Percentiles rank a stretch among this genome's conserved stretches.
These are phyloP conservation scores for Nomada flava DNA, from an alignment of 2,888 invertebrate species.

Conservation along the genomic window DNA sequence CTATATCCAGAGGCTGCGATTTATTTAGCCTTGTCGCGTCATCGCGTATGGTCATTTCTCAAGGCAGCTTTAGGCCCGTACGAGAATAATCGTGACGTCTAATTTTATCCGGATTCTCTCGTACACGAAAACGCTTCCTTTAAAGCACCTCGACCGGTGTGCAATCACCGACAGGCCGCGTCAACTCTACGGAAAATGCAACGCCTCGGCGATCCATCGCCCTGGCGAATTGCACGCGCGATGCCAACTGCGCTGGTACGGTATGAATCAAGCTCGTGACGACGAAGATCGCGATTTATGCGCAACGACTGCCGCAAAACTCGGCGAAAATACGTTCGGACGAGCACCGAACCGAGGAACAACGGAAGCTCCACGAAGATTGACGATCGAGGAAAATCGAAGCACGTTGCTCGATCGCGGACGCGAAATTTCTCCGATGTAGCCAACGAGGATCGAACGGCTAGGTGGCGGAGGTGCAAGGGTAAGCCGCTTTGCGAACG, in stretches of 20 bases:
- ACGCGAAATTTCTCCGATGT: constrained; percentile 51
- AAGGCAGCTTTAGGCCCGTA: neutral
- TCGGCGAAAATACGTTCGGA: constrained; percentile 41
- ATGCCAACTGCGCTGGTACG: constrained; percentile 54
- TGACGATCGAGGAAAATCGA: constrained; percentile 46
- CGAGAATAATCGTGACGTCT: neutral
- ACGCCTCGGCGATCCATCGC: constrained; percentile 33
- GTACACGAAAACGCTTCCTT: constrained; percentile 2
- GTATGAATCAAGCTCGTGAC: constrained; percentile 45
- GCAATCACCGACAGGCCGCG: neutral
- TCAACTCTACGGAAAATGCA: constrained; percentile 10
- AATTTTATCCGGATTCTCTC: neutral
- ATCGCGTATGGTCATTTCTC: neutral
- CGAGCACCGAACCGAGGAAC: neutral
- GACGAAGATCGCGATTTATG: constrained; percentile 42
- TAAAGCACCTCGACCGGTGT: constrained; percentile 4
- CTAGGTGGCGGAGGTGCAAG: constrained; percentile 73
- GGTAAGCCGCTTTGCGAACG: constrained; percentile 83
- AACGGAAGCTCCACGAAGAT: constrained; percentile 5
- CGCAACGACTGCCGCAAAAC: neutral
- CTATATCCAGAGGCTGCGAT: neutral
- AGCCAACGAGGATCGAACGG: constrained; percentile 17
- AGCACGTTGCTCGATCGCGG: constrained; percentile 55
- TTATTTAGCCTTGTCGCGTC: too few species aligned
- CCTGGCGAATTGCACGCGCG: constrained; percentile 14